Evolutionary conservation across 2,113 vertebrate genomes (phyloP).

Genomic region (Corydoras sp.): DNA sequence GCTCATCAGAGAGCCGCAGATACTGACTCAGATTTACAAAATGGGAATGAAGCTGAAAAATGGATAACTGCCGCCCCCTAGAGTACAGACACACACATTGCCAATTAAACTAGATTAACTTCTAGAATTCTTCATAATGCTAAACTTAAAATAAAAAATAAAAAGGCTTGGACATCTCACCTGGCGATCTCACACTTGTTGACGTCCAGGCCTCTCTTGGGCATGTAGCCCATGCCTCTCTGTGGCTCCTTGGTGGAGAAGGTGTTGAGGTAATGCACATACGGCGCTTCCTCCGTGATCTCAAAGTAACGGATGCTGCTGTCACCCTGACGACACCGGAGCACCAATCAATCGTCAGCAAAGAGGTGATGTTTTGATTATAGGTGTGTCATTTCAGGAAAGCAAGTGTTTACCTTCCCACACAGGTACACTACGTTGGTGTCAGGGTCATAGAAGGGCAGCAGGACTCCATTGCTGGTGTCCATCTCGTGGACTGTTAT

Average conservation of each 20-base stretch:
- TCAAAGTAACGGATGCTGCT: conserved; percentile 98
- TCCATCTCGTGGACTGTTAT: conserved; percentile 91
- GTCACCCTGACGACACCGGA: conserved; percentile 53
- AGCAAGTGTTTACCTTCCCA: conserved; percentile 75
- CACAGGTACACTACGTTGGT: conserved; percentile 92
- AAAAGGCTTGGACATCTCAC: conserved; percentile 49
- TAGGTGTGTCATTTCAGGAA: too few species aligned
- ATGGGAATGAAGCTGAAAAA: neutral
- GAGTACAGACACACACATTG: conserved; percentile 41
- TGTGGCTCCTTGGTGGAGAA: conserved; percentile 95
- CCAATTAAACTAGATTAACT: too few species aligned
- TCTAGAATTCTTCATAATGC: too few species aligned
- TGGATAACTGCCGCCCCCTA: conserved; percentile 48
- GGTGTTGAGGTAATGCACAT: conserved; percentile 92
- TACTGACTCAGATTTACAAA: neutral
- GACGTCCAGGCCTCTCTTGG: conserved; percentile 92
- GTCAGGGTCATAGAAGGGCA: conserved; percentile 93
- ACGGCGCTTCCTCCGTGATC: conserved; percentile 90
- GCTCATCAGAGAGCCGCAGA: neutral
- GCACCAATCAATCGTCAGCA: too few species aligned
- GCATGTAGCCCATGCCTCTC: conserved; percentile 98
- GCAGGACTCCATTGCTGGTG: conserved; percentile 89
- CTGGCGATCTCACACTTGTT: conserved; percentile 98
- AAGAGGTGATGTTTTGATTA: too few species aligned
- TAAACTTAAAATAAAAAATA: neutral